phyloP scores from a whole-genome alignment of 2,113 vertebrate genomes.

The Pipa parva region DNA sequence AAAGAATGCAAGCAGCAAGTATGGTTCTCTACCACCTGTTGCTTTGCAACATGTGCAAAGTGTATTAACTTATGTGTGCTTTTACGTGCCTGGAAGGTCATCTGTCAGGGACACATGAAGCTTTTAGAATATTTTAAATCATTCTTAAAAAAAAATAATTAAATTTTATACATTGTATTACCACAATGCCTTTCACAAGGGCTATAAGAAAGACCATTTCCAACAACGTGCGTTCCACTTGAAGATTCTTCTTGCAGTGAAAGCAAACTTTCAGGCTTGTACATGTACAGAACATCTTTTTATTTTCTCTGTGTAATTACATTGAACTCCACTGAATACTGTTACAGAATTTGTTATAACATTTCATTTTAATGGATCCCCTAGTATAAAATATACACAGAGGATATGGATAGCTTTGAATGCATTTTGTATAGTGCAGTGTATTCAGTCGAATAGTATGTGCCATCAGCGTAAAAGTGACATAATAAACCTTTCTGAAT shows the following conservation, averaged over 20 bases:
- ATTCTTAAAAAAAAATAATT: conserved; percentile 48
- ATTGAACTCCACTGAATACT: too few relatives aligned
- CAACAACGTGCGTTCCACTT: neutral
- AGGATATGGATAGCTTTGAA: too few relatives aligned
- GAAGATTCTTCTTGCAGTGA: neutral
- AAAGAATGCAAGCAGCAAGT: conserved; percentile 79
- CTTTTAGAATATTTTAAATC: conserved; percentile 66
- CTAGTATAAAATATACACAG: too few relatives aligned
- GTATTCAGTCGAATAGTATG: too few relatives aligned
- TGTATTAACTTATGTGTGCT: conserved; percentile 88
- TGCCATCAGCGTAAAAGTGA: too few relatives aligned
- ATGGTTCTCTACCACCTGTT: conserved; percentile 86
- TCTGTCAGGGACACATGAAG: conserved; percentile 57
- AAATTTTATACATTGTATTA: conserved; percentile 52
- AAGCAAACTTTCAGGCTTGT: neutral
- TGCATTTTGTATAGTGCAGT: too few relatives aligned
- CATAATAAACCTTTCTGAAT: too few relatives aligned
- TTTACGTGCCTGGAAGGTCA: conserved; percentile 82
- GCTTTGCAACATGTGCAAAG: conserved; percentile 88
- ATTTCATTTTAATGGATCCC: too few relatives aligned
- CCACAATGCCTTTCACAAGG: conserved; percentile 14
- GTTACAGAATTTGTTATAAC: too few relatives aligned
- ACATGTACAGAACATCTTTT: neutral
- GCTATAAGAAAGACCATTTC: neutral
- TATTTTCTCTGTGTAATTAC: too few relatives aligned